Evolutionary conservation across 2,797 vertebrate species (phyloP).

Genomic region (Neosilurus hyrtlii): DNA sequence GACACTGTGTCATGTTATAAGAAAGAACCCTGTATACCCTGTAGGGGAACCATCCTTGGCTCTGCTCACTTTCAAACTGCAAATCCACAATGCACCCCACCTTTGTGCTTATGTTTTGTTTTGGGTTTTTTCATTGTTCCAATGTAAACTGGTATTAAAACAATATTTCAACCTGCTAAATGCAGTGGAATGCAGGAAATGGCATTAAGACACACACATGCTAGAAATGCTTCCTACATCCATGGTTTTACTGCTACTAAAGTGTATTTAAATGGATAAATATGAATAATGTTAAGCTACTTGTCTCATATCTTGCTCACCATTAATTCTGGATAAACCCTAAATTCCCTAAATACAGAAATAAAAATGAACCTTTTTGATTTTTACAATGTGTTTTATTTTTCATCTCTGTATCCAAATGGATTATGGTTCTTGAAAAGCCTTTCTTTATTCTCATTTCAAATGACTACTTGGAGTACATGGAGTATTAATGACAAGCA

Average conservation of each 20-base stretch:
- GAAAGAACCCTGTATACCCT: no score
- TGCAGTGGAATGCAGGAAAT: no score
- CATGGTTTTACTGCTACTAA: neutral
- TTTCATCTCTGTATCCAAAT: constrained; percentile 41
- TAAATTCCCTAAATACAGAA: constrained; percentile 47
- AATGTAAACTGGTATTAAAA: no score
- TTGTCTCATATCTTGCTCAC: constrained; percentile 27
- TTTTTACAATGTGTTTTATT: constrained; percentile 47
- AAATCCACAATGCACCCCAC: no score
- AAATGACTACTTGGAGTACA: constrained; percentile 39
- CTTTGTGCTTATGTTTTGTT: no score
- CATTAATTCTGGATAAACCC: constrained; percentile 48
- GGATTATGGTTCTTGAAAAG: constrained; percentile 55
- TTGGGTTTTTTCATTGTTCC: no score
- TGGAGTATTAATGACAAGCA: constrained; percentile 42
- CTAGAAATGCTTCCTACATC: neutral
- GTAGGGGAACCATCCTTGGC: no score
- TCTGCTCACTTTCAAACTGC: no score
- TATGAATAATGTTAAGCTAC: constrained; percentile 33
- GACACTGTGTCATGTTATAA: no score
- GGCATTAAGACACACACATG: neutral
- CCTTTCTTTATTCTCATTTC: constrained; percentile 48
- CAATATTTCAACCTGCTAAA: no score
- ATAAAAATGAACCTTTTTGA: constrained; percentile 47
- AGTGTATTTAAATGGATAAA: constrained; percentile 16